Evolutionary conservation across 2,113 vertebrate genomes (phyloP), one percentile per base, ranked within the genome.

Genomic region (Corythornis madagascariensis): DNA sequence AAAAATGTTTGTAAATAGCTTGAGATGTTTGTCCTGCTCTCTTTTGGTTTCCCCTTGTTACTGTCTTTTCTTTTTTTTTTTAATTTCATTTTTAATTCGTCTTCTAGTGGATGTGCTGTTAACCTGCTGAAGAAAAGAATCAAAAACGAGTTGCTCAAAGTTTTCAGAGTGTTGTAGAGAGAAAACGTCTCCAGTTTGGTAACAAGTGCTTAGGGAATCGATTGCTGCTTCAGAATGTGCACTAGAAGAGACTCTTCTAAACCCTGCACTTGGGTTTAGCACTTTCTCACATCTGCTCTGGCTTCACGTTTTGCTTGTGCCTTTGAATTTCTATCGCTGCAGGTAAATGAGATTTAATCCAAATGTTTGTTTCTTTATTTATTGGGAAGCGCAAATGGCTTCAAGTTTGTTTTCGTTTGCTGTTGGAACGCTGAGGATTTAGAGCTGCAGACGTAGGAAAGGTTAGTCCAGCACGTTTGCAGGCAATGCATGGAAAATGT

Each of bases 361-460:
- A 38, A 38, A 38, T 38, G 38, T 94, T 93, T 85, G 95, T 95
- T 83, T 70, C 11, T 7, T 47, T 47, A 20, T 24, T 50, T 24
- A 13, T 95, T 82, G 86, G 89, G n/a, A 96, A 95, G 94, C 91
- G 85, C 87, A 84, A 71, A 33, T 92, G 96, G 91, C 96, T 97
- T 96, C 95, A 96, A 96, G 95, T 96, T 96, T 97, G 96, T 97
- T 97, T 97, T 97, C 80, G 75, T 97, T 97, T 97, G 93, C 93
- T 94, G 90, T 94, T 97, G 33, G 16, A 43, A 94, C 71, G 90
- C 94, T 94, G 93, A 91, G 92, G 95, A 91, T 96, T 95, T 97
- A 97, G 90, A 95, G 93, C 95, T 96, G 95, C 93, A 93, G 90
- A 73, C 84, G 72, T 93, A 95, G 90, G 96, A 90, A 95, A 97